A percentile compares a stretch with the other conserved stretches of the same genome.
These are phyloP conservation scores for Xyliphius kryptos DNA, from an alignment of 2,113 vertebrate genomes.

Conservation along the genomic window DNA sequence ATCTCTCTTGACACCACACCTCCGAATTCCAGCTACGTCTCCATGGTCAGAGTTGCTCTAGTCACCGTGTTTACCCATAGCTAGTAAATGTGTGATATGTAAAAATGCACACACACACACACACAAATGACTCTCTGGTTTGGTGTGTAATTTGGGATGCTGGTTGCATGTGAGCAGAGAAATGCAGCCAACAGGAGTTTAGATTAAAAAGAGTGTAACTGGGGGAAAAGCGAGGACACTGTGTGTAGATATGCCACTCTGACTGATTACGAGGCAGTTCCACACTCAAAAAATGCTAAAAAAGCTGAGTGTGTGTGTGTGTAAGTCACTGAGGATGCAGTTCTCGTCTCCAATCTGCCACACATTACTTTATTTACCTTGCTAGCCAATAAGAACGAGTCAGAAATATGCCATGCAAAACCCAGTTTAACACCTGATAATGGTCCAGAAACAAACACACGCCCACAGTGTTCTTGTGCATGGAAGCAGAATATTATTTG, in stretches of 20 bases:
- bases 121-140: background rate
- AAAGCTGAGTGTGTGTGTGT: constrained; percentile 26
- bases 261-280: constrained; percentile 44
- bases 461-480: background rate
- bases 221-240: constrained; percentile 22
- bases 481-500: background rate
- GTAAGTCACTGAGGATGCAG: constrained; percentile 37
- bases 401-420: constrained; percentile 11
- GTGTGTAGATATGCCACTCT: constrained; percentile 45
- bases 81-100: too few species aligned
- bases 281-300: constrained; percentile 36
- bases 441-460: background rate
- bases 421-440: constrained; percentile 6
- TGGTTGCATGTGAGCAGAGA: constrained; percentile 2
- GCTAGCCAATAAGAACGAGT: background rate
- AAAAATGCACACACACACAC: constrained; percentile 2
- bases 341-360: constrained; percentile 1
- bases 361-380: constrained; percentile 7
- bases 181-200: too few species aligned
- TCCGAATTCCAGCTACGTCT: too few species aligned
- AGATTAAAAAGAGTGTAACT: too few species aligned
- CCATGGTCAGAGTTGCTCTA: too few species aligned
- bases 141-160: background rate
- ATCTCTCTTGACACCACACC: too few species aligned
- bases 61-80: too few species aligned